These are phyloP conservation scores for Akabosia matsudoensis DNA, from an alignment of 1,140 invertebrate genomes.

Conservation along the genomic window DNA sequence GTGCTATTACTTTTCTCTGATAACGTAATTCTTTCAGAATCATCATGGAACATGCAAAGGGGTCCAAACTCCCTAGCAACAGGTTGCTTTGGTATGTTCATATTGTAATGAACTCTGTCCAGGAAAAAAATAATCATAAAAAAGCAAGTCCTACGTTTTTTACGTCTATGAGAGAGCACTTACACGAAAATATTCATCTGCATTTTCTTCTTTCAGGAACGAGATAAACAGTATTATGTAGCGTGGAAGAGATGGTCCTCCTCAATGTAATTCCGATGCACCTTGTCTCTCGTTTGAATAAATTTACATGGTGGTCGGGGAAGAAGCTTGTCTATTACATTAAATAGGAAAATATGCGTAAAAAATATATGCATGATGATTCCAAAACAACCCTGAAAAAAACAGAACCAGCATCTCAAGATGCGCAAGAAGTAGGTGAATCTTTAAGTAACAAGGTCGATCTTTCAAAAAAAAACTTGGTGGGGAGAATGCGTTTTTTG, in stretches of 20 bases:
- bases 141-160: too few relatives aligned
- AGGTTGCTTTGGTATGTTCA: too few relatives aligned
- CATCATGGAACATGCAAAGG: not conserved
- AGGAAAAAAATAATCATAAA: too few relatives aligned
- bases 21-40: not conserved
- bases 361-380: not conserved
- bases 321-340: slow-evolving; percentile 12
- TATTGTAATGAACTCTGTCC: too few relatives aligned
- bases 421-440: not conserved
- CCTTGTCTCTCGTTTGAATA: not conserved
- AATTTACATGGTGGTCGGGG: too few relatives aligned
- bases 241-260: not conserved
- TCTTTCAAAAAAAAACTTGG: not conserved
- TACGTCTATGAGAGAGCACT: too few relatives aligned
- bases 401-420: slow-evolving; percentile 12
- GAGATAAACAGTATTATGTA: not conserved
- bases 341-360: too few relatives aligned
- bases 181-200: not conserved
- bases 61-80: too few relatives aligned
- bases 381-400: not conserved
- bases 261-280: not conserved
- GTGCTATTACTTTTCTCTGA: too few relatives aligned
- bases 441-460: slow-evolving; percentile 20
- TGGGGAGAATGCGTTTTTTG: too few relatives aligned
- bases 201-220: not conserved